A percentile compares a stretch with the other conserved stretches of the same genome.
Conservation (phyloP, 1,140 invertebrate genomes). For the honey bee (Apis mellifera) region DNA sequence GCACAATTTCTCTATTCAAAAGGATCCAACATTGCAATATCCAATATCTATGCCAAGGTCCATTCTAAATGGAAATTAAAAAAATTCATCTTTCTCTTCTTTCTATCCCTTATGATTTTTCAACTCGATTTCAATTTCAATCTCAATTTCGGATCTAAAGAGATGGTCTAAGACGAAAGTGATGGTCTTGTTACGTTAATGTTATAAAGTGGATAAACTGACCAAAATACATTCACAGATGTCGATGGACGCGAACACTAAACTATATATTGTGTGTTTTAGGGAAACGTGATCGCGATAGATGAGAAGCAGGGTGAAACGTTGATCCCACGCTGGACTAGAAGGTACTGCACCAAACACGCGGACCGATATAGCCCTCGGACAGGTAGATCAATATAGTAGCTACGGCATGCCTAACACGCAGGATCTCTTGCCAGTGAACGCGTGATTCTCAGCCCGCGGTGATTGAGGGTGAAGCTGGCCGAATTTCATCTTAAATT, state of each 20-base stretch:
- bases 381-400: slow-evolving; percentile 76
- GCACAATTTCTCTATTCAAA: no score
- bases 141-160: no score
- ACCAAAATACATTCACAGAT: neutral
- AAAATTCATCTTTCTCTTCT: neutral
- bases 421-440: slow-evolving; percentile 60
- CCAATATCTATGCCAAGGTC: no score
- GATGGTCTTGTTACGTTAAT: neutral
- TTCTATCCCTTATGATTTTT: neutral
- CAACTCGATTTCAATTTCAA: no score
- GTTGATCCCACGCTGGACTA: slow-evolving; percentile 63
- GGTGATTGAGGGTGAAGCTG: slow-evolving; percentile 12
- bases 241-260: neutral
- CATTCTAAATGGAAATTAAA: neutral
- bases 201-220: neutral
- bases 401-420: slow-evolving; percentile 64
- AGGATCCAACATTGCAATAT: neutral
- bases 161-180: no score
- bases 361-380: slow-evolving; percentile 65
- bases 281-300: slow-evolving; percentile 33
- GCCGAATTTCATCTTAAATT: no score
- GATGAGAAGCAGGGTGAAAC: slow-evolving; percentile 21
- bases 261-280: neutral
- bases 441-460: slow-evolving; percentile 36
- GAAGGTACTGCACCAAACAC: slow-evolving; percentile 69